Evolutionary conservation across 2,113 vertebrate species (phyloP), one percentile per base, ranked within the genome.

Genomic region (Eulacestoma nigropectus): DNA sequence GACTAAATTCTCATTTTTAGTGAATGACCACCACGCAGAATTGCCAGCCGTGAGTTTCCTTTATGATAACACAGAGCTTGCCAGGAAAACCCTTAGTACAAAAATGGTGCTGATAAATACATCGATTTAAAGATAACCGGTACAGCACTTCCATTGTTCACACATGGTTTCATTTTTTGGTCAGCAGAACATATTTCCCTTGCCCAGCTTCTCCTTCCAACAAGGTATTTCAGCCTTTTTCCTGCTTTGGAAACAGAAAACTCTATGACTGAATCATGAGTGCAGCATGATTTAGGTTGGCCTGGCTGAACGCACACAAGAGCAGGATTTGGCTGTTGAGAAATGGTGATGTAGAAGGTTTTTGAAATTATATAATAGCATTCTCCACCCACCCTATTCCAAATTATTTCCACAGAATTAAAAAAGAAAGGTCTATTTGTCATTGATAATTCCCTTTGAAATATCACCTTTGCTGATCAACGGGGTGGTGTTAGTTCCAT

Each of bases 1-100:
- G 33, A 91, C 68, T 90, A 93, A 96, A 94, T 67, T 75, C 78
- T 93, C 64, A 91, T 96, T 91, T 92, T 63, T 89, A 89, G 44
- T 72, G 86, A 93, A 92, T 90, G 87, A 95, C 91, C 65, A 7
- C 70, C 53, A 32, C 26, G 8, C 8, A 91, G 65, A 82, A 18
- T 64, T 94, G 90, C 91, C 93, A 96, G 70, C 63, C 6, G 0
- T 74, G 81, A 72, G 22, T 77, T 96, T 96, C 33, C 46, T 93
- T 74, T 82, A 81, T 41, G 62, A 52, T 72, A 91, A 77, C 63
- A 93, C 91, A 94, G 69, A 95, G 52, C 67, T 85, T 84, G 90
- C 82, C 84, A 89, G 86, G 46, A 92, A 85, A 96, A 81, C 64
- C 68, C 72, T 86, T 63, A 37, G 87, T 77, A 35, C 73, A 79